These are phyloP conservation scores for Gymnogyps californianus DNA, from an alignment of 2,113 vertebrate genomes.

Conservation along the genomic window DNA sequence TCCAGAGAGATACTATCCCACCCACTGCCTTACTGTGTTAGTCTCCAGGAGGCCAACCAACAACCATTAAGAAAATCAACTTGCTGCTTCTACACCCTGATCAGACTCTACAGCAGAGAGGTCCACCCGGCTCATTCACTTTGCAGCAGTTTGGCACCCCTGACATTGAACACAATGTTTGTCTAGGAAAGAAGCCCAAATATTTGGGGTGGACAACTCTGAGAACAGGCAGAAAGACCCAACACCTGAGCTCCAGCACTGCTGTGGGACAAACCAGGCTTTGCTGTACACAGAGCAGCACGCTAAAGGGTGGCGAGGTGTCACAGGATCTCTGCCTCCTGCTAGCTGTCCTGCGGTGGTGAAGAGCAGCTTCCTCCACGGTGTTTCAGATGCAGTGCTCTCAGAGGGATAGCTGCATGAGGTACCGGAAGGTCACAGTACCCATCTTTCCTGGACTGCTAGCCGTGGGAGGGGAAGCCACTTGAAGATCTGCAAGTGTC, in stretches of 20 bases:
- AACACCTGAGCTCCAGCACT: not conserved
- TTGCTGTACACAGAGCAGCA: not conserved
- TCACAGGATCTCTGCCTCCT: not conserved
- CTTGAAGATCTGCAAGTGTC: not conserved
- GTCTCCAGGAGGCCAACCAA: not conserved
- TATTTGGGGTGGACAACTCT: not conserved
- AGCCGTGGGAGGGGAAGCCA: not conserved
- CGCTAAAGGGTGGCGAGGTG: not conserved
- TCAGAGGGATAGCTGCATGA: not conserved
- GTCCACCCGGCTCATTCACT: not conserved
- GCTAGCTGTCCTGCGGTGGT: not conserved
- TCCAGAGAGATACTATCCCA: not conserved
- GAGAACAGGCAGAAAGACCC: not conserved
- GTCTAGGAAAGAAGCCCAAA: not conserved
- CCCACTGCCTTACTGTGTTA: not conserved
- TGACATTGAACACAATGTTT: accelerated
- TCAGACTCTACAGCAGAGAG: not conserved
- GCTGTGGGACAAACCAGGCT: not conserved
- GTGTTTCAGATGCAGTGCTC: accelerated
- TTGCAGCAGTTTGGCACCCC: not conserved
- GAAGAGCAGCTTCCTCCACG: not conserved
- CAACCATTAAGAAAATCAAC: not conserved
- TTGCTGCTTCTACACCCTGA: not conserved
- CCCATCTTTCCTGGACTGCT: not conserved
- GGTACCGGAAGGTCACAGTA: not conserved